Percentiles rank a stretch among this genome's conserved stretches.
Conservation (phyloP, 2,888 invertebrate species). For the Lissonota sp. region DNA sequence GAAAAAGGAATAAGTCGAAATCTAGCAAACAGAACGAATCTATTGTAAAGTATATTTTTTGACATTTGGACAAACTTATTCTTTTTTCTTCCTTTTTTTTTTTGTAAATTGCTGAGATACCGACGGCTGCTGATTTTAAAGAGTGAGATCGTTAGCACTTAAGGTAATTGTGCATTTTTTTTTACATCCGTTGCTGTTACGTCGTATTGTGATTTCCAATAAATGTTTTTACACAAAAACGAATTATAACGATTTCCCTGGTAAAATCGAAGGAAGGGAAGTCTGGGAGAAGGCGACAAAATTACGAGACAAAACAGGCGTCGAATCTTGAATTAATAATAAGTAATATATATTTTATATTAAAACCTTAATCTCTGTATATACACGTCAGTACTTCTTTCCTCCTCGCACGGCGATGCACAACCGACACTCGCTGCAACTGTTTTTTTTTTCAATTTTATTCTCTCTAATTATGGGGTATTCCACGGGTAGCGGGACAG, state of each 20-base stretch:
- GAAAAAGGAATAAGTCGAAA: constrained; percentile 31
- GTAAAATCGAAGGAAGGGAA: not conserved
- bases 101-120: constrained; percentile 65
- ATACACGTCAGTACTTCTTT: constrained; percentile 78
- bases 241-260: too few species aligned
- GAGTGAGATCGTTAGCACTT: constrained; percentile 61
- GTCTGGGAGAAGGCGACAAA: constrained; percentile 22
- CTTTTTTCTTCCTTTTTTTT: too few species aligned
- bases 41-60: constrained; percentile 70
- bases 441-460: constrained; percentile 63
- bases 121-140: constrained; percentile 63
- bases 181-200: constrained; percentile 74
- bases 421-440: constrained; percentile 66
- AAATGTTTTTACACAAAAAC: constrained; percentile 69
- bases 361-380: constrained; percentile 78
- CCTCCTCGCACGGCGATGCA: constrained; percentile 50
- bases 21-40: constrained; percentile 49
- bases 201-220: constrained; percentile 78
- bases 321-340: constrained; percentile 69
- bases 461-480: constrained; percentile 4
- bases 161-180: constrained; percentile 71
- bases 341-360: constrained; percentile 70
- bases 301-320: constrained; percentile 18
- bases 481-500: too few species aligned
- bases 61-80: constrained; percentile 69